Evolutionary conservation across 2,113 vertebrate genomes (phyloP), one percentile per base, ranked within the genome.

Genomic region (Cavia aperea): DNA sequence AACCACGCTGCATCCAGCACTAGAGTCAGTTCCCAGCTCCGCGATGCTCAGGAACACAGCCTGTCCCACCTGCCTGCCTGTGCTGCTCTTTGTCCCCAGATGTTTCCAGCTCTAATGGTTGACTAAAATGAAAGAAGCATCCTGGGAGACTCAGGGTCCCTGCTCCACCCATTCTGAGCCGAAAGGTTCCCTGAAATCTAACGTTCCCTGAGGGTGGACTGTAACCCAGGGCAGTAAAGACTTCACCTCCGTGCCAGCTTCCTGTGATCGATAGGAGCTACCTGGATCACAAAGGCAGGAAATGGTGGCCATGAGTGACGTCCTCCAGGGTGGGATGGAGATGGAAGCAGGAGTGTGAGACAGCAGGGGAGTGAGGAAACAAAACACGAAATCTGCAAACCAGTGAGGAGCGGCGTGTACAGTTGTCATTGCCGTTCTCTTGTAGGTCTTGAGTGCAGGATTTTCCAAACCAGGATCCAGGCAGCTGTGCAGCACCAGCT

Each of bases 341-440:
- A 23, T 21, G 8, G 33, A 81, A 65, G 4, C 23, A 11, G 36
- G 39, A 85, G 39, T 36, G 39, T 83, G 58, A 83, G 92, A 46
- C 81, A 93, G 62, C 51, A n/a, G 39, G 21, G 83, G 31, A 70
- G 2, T 51, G 24, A 43, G 21, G 49, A 73, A 85, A 39, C 58
- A 39, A 70, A 26, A 54, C 46, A 86, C 18, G 66, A 91, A 91
- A 68, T 62, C 60, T 88, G 81, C 43, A 92, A 90, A 87, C 82
- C 24, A 78, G 78, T 63, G 66, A 85, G 75, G 89, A 62, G 54
- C 46, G 23, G 29, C 24, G 81, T 91, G 89, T 62, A 82, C 7
- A 26, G 46, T 49, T 66, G 18, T 70, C n/a, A 87, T 87, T 60
- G 92, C 29, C 39, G 78, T 93, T 86, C 79, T 92, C 60, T 94